Evolutionary conservation across 2,888 invertebrate species (phyloP).

Genomic region (Halictus quadricinctus): DNA sequence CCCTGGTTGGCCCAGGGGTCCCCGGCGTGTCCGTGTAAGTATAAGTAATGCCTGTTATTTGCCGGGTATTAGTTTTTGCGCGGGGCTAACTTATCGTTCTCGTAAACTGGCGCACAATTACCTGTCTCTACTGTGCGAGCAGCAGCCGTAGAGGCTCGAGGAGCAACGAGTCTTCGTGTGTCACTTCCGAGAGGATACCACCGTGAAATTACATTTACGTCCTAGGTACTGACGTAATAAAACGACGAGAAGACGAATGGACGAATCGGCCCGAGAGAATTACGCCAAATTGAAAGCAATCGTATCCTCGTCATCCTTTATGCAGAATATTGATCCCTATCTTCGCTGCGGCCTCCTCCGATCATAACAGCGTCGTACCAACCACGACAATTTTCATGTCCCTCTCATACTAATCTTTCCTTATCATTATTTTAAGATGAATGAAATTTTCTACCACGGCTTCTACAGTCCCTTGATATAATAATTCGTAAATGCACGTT

Average conservation of each 20-base stretch:
- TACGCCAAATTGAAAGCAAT: slow-evolving; percentile 18
- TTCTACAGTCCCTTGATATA: too few species aligned
- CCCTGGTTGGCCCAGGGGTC: slow-evolving; percentile 64
- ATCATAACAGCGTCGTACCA: background rate
- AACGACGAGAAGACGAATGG: slow-evolving; percentile 62
- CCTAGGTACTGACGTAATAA: slow-evolving; percentile 53
- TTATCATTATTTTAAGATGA: background rate
- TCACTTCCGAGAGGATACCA: slow-evolving; percentile 60
- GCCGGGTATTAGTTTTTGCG: slow-evolving; percentile 78
- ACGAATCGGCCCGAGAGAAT: slow-evolving; percentile 44
- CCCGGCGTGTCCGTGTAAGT: slow-evolving; percentile 69
- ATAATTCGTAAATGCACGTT: too few species aligned
- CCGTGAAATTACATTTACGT: slow-evolving; percentile 65
- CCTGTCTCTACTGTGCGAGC: slow-evolving; percentile 71
- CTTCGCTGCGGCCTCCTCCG: background rate
- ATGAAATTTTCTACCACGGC: too few species aligned
- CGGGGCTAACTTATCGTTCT: slow-evolving; percentile 75
- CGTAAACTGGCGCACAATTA: slow-evolving; percentile 77
- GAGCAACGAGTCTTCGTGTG: slow-evolving; percentile 56
- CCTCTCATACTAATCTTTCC: background rate
- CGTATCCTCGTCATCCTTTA: slow-evolving; percentile 7
- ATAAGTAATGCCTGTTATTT: slow-evolving; percentile 78
- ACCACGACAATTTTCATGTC: background rate
- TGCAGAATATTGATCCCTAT: slow-evolving; percentile 4
- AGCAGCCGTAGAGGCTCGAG: slow-evolving; percentile 28